Conservation (phyloP, 2,888 invertebrate genomes). For the Eupithecia pulchellata region DNA sequence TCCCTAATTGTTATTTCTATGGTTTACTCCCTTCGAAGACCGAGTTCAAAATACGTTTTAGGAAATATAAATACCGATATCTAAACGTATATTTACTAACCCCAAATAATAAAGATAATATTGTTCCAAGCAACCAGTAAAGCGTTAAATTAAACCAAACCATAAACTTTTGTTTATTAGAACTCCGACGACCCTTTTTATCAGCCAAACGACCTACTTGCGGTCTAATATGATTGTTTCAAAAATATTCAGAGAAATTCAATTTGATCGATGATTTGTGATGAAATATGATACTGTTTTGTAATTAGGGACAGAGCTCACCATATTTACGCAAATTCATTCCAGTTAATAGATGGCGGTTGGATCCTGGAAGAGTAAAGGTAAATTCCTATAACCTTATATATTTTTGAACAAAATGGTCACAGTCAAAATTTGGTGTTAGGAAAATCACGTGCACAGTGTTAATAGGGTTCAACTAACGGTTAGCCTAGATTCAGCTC, state of each 20-base stretch:
- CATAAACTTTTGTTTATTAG: constrained; percentile 7
- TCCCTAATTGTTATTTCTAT: neutral
- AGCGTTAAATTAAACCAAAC: constrained; percentile 3
- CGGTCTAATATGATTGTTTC: neutral
- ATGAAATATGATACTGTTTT: neutral
- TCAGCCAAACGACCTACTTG: constrained; percentile 5
- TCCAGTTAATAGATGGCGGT: neutral
- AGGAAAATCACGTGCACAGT: neutral
- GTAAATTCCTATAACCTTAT: neutral
- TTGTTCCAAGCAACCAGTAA: neutral
- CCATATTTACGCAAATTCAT: constrained; percentile 3
- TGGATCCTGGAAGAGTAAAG: neutral
- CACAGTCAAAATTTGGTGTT: neutral
- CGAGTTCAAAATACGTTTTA: neutral
- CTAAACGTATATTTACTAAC: neutral
- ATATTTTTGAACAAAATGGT: neutral
- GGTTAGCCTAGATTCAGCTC: neutral
- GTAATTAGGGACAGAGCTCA: neutral
- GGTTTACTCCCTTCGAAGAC: neutral
- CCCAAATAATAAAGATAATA: neutral
- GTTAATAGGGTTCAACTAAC: neutral
- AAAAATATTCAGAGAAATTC: neutral
- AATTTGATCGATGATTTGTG: neutral
- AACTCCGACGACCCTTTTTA: constrained; percentile 1
- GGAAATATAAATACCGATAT: neutral